Evolutionary conservation across 2,113 vertebrate genomes (phyloP).

Genomic region (Scolopax mira): DNA sequence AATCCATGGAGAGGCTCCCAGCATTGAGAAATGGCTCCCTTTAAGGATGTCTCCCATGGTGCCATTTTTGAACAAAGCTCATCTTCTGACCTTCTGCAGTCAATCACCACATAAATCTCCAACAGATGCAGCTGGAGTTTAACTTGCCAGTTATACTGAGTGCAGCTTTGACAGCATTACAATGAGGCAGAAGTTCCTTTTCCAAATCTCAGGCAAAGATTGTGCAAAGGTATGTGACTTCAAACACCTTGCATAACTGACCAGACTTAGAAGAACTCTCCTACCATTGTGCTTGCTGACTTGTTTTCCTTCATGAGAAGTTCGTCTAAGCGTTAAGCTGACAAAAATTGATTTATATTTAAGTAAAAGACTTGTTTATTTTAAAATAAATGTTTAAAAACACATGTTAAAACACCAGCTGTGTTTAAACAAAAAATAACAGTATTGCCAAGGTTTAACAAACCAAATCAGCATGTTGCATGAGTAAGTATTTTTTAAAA

Average conservation of each 20-base stretch:
- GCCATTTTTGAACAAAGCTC: background rate
- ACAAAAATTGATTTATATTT: background rate
- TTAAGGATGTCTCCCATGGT: background rate
- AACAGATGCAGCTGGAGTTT: background rate
- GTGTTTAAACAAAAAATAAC: background rate
- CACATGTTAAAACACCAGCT: background rate
- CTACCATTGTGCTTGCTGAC: accelerated
- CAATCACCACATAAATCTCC: background rate
- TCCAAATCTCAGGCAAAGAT: background rate
- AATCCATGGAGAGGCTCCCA: background rate
- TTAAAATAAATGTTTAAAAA: background rate
- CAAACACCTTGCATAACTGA: background rate
- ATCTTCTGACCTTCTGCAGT: background rate
- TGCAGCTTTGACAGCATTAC: background rate
- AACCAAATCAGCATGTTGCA: background rate
- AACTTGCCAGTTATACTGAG: background rate
- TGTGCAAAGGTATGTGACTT: background rate
- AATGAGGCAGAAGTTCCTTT: background rate
- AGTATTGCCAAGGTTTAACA: background rate
- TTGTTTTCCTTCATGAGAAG: background rate
- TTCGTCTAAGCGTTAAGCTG: background rate
- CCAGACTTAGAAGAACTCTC: background rate
- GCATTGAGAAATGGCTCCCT: background rate
- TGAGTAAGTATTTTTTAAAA: background rate
- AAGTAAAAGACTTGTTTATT: background rate